Conservation (phyloP, 1,140 invertebrate species). For the Branchinecta lynchi region DNA sequence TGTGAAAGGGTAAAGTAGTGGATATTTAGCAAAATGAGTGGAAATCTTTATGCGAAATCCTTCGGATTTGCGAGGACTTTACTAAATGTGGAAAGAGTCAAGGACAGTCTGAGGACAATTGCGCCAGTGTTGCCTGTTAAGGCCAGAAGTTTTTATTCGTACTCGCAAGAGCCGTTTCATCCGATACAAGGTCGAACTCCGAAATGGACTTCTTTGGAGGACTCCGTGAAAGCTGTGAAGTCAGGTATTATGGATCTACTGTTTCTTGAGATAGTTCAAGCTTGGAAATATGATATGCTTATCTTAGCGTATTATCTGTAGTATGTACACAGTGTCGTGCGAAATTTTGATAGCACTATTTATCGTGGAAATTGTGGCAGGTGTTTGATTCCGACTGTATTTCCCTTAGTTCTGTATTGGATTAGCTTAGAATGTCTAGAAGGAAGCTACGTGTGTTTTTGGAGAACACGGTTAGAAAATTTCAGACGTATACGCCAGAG, state of each 20-base stretch:
- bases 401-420: not conserved
- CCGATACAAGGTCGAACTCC: slow-evolving; percentile 16
- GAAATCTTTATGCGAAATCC: too few species aligned
- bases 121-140: not conserved
- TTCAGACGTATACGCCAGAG: slow-evolving; percentile 16
- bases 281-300: too few species aligned
- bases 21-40: too few species aligned
- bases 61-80: too few species aligned
- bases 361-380: too few species aligned
- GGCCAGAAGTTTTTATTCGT: slow-evolving; percentile 16
- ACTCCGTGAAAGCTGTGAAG: slow-evolving; percentile 18
- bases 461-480: slow-evolving; percentile 14
- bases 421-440: not conserved
- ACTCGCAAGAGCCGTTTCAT: slow-evolving; percentile 21
- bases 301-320: too few species aligned
- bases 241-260: slow-evolving; percentile 15
- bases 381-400: not conserved
- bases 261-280: too few species aligned
- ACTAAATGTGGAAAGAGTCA: too few species aligned
- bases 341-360: too few species aligned
- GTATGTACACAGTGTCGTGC: too few species aligned
- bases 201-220: slow-evolving; percentile 16
- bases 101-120: too few species aligned
- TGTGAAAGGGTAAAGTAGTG: too few species aligned
- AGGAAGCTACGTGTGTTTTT: slow-evolving; percentile 8